These are phyloP conservation scores for Thymelicus sylvestris DNA, from an alignment of 2,888 invertebrate genomes.

Conservation along the genomic window DNA sequence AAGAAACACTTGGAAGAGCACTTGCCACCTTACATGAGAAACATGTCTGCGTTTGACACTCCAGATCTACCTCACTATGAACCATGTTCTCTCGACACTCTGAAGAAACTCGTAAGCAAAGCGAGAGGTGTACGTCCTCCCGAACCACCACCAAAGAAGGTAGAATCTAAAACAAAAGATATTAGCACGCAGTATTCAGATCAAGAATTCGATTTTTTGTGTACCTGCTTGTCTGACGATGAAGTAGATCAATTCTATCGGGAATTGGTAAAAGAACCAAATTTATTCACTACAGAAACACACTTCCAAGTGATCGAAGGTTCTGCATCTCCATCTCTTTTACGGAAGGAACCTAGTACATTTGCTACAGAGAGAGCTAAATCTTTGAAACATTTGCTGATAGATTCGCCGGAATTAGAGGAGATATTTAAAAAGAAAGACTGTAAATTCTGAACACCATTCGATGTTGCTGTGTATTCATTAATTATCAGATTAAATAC, in stretches of 20 bases:
- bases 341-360: slow-evolving; percentile 45
- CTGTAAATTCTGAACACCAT: slow-evolving; percentile 45
- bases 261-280: slow-evolving; percentile 42
- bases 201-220: slow-evolving; percentile 60
- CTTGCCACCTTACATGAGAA: slow-evolving; percentile 71
- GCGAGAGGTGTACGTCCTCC: slow-evolving; percentile 50
- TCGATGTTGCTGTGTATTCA: background rate
- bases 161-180: slow-evolving; percentile 55
- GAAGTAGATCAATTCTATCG: slow-evolving; percentile 53
- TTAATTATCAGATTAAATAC: background rate
- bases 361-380: slow-evolving; percentile 60
- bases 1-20: slow-evolving; percentile 68
- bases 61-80: slow-evolving; percentile 66
- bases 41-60: slow-evolving; percentile 57
- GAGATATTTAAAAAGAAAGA: slow-evolving; percentile 64
- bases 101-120: slow-evolving; percentile 59
- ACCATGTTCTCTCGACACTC: slow-evolving; percentile 53
- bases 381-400: slow-evolving; percentile 57
- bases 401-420: slow-evolving; percentile 56
- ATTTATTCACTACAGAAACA: slow-evolving; percentile 38
- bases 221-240: slow-evolving; percentile 65
- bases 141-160: slow-evolving; percentile 41
- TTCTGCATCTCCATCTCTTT: slow-evolving; percentile 48
- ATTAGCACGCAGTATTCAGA: slow-evolving; percentile 62
- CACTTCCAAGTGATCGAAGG: slow-evolving; percentile 49